Evolutionary conservation across 2,113 vertebrate species (phyloP).

Genomic region (Beaufortia kweichowensis): DNA sequence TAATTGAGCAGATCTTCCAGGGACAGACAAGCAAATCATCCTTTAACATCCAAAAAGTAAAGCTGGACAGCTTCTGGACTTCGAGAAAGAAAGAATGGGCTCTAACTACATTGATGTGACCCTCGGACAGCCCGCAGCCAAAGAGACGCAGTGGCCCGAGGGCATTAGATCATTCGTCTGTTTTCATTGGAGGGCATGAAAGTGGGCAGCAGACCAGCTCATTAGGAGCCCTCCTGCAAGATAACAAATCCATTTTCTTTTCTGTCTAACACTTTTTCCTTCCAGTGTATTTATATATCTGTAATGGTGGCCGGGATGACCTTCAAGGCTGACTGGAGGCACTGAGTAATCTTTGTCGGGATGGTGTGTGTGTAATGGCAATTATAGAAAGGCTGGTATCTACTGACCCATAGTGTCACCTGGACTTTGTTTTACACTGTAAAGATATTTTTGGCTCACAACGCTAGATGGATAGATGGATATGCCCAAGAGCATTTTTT

Average conservation of each 20-base stretch:
- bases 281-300: slow-evolving; percentile 46
- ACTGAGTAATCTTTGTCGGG: slow-evolving; percentile 5
- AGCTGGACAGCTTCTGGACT: not conserved
- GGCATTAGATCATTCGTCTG: slow-evolving; percentile 16
- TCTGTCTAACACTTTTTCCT: slow-evolving; percentile 33
- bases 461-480: not conserved
- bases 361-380: not conserved
- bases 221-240: slow-evolving; percentile 33
- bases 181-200: slow-evolving; percentile 35
- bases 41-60: not conserved
- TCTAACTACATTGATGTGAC: slow-evolving; percentile 33
- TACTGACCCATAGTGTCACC: not conserved
- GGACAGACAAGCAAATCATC: not conserved
- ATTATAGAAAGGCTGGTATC: not conserved
- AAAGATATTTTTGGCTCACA: no score
- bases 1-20: not conserved
- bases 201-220: slow-evolving; percentile 34
- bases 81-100: not conserved
- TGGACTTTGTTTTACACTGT: not conserved
- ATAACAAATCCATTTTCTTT: slow-evolving; percentile 61
- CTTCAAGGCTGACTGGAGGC: slow-evolving; percentile 51
- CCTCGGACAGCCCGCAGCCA: slow-evolving; percentile 36
- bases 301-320: slow-evolving; percentile 50
- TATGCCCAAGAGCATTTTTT: not conserved
- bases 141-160: not conserved